A percentile compares a stretch with the other conserved stretches of the same genome.
Evolutionary conservation across 1,140 invertebrate species (phyloP).

Genomic region (Delia radicum): DNA sequence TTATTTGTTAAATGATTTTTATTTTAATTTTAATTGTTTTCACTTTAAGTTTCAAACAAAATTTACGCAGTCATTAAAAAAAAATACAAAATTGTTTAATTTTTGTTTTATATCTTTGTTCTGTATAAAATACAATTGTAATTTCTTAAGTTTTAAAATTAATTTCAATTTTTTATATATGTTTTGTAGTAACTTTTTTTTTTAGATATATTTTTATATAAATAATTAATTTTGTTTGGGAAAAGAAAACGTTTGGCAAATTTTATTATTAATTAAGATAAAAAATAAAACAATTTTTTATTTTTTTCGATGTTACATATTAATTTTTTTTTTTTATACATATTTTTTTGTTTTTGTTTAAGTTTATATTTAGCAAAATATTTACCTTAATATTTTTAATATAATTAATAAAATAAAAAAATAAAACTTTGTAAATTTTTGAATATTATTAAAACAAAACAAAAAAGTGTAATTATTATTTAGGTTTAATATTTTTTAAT

Average conservation of each 20-base stretch:
- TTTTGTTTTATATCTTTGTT: neutral
- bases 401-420: conserved; percentile 6
- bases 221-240: conserved; percentile 8
- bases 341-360: conserved; percentile 16
- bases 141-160: neutral
- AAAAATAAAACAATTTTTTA: neutral
- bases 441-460: neutral
- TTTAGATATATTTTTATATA: neutral
- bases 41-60: neutral
- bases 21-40: conserved; percentile 19
- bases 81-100: neutral
- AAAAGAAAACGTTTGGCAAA: conserved; percentile 23
- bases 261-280: conserved; percentile 5
- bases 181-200: neutral
- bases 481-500: neutral
- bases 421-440: conserved; percentile 8
- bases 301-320: neutral
- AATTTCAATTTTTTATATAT: conserved; percentile 2
- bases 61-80: neutral
- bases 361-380: conserved; percentile 23
- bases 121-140: neutral
- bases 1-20: conserved; percentile 24
- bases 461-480: conserved; percentile 9
- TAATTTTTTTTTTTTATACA: neutral
- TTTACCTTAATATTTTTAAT: conserved; percentile 3